Evolutionary conservation across 2,113 vertebrate genomes (phyloP).

Genomic region (Hymenochirus boettgeri): DNA sequence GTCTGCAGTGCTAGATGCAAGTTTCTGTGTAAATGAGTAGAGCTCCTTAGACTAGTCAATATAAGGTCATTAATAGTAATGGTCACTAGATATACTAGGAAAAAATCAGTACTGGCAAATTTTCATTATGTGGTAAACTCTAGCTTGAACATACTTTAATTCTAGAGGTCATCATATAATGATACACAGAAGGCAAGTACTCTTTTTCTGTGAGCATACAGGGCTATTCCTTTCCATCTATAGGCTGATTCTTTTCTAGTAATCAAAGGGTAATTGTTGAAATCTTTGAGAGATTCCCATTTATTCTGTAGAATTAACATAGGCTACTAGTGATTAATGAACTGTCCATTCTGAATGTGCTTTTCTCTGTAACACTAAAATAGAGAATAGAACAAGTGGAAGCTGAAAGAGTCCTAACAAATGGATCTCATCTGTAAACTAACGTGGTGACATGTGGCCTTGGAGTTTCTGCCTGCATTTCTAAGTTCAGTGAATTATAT

Average conservation of each 20-base stretch:
- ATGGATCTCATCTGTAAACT: slow-evolving; percentile 38
- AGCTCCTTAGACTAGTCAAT: too few relatives aligned
- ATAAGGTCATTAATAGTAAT: too few relatives aligned
- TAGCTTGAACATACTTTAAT: too few relatives aligned
- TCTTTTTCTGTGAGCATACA: background rate
- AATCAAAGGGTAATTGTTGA: slow-evolving; percentile 30
- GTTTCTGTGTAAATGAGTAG: too few relatives aligned
- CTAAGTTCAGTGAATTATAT: slow-evolving; percentile 11
- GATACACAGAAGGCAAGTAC: background rate
- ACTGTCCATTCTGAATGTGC: slow-evolving; percentile 38
- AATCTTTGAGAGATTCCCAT: slow-evolving; percentile 30
- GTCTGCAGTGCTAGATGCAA: too few relatives aligned
- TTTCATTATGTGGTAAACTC: too few relatives aligned
- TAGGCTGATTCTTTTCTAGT: slow-evolving; percentile 5
- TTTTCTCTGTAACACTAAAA: slow-evolving; percentile 32
- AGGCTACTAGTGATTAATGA: slow-evolving; percentile 36
- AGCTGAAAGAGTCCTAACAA: slow-evolving; percentile 34
- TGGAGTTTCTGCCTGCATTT: slow-evolving; percentile 31
- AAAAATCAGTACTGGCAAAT: too few relatives aligned
- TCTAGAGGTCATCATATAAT: slow-evolving; percentile 1
- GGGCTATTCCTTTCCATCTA: background rate
- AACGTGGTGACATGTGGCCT: slow-evolving; percentile 39
- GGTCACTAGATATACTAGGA: too few relatives aligned
- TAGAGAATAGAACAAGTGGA: slow-evolving; percentile 31
- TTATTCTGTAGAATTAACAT: slow-evolving; percentile 30